Conservation (phyloP, 1,140 invertebrate genomes). For the Ephestia elutella region DNA sequence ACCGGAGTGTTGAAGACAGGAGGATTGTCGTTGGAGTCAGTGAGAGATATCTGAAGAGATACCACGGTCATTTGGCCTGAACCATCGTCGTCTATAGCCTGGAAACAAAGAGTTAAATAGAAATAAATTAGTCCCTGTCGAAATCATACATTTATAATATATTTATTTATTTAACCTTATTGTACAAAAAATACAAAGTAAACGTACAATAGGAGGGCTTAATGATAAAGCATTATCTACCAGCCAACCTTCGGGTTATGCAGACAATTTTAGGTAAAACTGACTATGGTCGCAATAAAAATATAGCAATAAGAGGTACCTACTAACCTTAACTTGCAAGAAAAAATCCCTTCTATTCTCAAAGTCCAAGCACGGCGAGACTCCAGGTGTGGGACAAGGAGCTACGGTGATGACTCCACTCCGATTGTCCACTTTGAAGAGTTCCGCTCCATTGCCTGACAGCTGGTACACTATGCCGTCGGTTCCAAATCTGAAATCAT, state of each 20-base stretch:
- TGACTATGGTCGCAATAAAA: no score
- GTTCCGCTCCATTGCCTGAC: constrained; percentile 87
- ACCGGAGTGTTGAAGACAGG: constrained; percentile 83
- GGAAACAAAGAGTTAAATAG: constrained; percentile 15
- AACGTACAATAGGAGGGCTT: no score
- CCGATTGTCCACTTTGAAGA: constrained; percentile 86
- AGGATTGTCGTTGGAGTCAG: constrained; percentile 91
- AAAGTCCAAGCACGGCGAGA: constrained; percentile 86
- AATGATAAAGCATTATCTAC: no score
- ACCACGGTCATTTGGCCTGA: constrained; percentile 84
- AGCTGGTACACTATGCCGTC: constrained; percentile 89
- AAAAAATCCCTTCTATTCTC: constrained; percentile 89
- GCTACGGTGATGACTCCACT: constrained; percentile 89
- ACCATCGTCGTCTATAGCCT: constrained; percentile 91
- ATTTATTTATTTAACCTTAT: no score
- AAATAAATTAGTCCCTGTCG: no score
- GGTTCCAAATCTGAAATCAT: constrained; percentile 76
- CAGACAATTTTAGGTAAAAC: no score
- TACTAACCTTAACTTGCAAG: constrained; percentile 85
- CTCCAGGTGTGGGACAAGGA: constrained; percentile 79
- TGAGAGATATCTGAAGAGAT: constrained; percentile 84
- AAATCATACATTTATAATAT: no score
- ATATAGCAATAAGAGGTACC: no score
- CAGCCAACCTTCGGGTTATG: no score
- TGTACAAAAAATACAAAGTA: no score